These are phyloP conservation scores for Eupeodes latifasciatus DNA, from an alignment of 2,888 invertebrate genomes.

Conservation along the genomic window DNA sequence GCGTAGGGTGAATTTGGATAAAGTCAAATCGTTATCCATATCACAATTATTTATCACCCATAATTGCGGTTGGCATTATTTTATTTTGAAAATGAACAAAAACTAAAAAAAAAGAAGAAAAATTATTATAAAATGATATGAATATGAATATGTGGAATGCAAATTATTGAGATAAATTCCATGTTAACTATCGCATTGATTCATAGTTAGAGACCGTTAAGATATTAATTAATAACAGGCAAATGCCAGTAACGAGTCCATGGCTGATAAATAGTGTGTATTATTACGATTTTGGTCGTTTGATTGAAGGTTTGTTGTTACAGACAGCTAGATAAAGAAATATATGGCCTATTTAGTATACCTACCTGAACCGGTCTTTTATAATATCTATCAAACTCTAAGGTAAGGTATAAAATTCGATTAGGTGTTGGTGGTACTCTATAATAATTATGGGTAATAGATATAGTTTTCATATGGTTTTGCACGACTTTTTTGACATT, in stretches of 20 bases:
- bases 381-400: background rate
- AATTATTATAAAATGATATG: background rate
- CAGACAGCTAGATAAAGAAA: conserved; percentile 37
- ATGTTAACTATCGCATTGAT: conserved; percentile 71
- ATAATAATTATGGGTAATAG: background rate
- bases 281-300: conserved; percentile 64
- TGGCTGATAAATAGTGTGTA: conserved; percentile 69
- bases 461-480: conserved; percentile 19
- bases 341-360: conserved; percentile 33
- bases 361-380: conserved; percentile 40
- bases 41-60: conserved; percentile 55
- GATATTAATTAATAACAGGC: conserved; percentile 69
- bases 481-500: conserved; percentile 64
- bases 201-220: conserved; percentile 72
- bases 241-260: conserved; percentile 69
- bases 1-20: conserved; percentile 24
- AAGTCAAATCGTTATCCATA: conserved; percentile 16
- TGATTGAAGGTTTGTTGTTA: conserved; percentile 64
- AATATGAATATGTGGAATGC: conserved; percentile 47
- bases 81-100: background rate
- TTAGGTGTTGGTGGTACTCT: conserved; percentile 6
- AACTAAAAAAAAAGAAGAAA: background rate
- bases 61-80: conserved; percentile 58
- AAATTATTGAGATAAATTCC: conserved; percentile 69
- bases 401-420: background rate